phyloP scores from a whole-genome alignment of 1,140 invertebrate species.

The Laupala kohalensis region DNA sequence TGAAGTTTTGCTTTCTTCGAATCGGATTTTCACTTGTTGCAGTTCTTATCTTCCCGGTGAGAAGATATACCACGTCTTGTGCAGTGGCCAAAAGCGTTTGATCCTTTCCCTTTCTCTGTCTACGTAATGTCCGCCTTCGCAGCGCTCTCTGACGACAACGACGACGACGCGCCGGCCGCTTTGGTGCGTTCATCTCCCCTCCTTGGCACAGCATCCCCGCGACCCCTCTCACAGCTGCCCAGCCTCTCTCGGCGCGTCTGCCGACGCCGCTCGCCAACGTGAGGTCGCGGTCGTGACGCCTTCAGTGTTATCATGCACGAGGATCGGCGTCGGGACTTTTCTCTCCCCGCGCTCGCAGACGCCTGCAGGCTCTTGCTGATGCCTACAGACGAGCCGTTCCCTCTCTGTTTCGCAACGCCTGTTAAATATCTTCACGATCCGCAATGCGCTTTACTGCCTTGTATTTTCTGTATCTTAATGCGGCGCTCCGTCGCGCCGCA shows the following conservation, averaged over 20 bases:
- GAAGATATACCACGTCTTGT: too few relatives aligned
- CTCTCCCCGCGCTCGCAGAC: not conserved
- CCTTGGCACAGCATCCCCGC: too few relatives aligned
- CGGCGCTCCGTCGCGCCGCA: not conserved
- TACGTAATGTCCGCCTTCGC: too few relatives aligned
- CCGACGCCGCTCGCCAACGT: too few relatives aligned
- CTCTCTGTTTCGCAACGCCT: not conserved
- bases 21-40: too few relatives aligned
- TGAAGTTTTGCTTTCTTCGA: too few relatives aligned
- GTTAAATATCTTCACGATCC: not conserved
- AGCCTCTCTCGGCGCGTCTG: not conserved
- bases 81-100: too few relatives aligned
- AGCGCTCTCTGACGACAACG: too few relatives aligned
- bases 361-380: too few relatives aligned
- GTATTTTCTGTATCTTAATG: not conserved
- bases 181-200: not conserved
- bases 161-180: too few relatives aligned
- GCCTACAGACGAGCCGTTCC: not conserved
- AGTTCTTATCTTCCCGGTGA: too few relatives aligned
- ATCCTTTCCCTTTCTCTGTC: too few relatives aligned
- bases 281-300: not conserved
- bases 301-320: not conserved
- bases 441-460: not conserved
- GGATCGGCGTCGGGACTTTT: not conserved
- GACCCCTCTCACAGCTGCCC: not conserved